These are phyloP conservation scores for Oxycera nigricornis DNA, from an alignment of 2,888 invertebrate species.

Conservation along the genomic window DNA sequence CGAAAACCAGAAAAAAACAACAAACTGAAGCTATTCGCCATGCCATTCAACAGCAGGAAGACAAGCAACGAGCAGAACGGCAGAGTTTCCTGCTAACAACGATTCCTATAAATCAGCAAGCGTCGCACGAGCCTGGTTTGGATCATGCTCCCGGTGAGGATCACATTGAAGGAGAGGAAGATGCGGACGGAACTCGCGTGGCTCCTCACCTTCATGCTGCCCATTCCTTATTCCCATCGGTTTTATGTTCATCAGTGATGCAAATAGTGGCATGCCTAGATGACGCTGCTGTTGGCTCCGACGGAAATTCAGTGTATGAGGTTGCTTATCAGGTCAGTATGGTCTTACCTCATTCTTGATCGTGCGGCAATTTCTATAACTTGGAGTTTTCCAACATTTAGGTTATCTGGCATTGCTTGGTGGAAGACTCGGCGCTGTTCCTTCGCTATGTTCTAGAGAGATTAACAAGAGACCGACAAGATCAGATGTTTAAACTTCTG, in stretches of 20 bases:
- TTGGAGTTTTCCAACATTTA: conserved; percentile 58
- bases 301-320: conserved; percentile 96
- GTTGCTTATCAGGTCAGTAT: conserved; percentile 86
- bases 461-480: conserved; percentile 90
- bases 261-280: conserved; percentile 94
- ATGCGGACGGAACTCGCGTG: conserved; percentile 72
- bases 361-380: neutral
- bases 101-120: conserved; percentile 92
- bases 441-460: conserved; percentile 94
- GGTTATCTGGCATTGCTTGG: conserved; percentile 97
- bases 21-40: conserved; percentile 97
- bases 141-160: conserved; percentile 85
- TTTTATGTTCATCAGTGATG: conserved; percentile 93
- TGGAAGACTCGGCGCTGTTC: conserved; percentile 97
- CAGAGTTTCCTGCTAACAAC: conserved; percentile 96
- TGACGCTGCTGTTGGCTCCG: conserved; percentile 92
- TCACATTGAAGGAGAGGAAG: conserved; percentile 82
- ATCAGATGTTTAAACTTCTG: conserved; percentile 91
- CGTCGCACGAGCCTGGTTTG: conserved; percentile 93
- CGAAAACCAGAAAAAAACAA: conserved; percentile 97
- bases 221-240: conserved; percentile 95
- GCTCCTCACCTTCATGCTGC: conserved; percentile 89
- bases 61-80: conserved; percentile 91
- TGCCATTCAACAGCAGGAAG: conserved; percentile 94
- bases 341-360: neutral